A percentile compares a stretch with the other conserved stretches of the same genome.
These are phyloP conservation scores for Phortica okadai DNA, from an alignment of 2,888 invertebrate genomes.

Conservation along the genomic window DNA sequence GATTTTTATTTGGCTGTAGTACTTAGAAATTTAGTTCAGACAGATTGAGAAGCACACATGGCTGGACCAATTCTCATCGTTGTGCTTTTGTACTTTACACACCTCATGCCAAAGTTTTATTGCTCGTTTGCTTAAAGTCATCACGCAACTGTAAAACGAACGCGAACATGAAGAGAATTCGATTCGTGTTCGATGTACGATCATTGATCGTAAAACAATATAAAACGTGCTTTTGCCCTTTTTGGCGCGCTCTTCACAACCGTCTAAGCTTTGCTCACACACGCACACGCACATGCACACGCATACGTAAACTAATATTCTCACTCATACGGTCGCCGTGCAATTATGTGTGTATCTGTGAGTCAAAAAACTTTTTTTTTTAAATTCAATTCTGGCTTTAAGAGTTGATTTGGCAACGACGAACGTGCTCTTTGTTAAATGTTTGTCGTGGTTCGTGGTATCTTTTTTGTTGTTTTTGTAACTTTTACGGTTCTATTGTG, in stretches of 20 bases:
- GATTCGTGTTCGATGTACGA: background rate
- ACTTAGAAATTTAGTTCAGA: too few relatives aligned
- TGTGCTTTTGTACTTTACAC: too few relatives aligned
- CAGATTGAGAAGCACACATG: too few relatives aligned
- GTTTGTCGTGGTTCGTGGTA: background rate
- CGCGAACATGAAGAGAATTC: too few relatives aligned
- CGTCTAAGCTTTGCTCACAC: slow-evolving; percentile 1
- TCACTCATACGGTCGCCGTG: background rate
- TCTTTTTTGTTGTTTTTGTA: background rate
- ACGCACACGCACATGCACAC: background rate
- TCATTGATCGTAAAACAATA: background rate
- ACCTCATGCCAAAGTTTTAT: too few relatives aligned
- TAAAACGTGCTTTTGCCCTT: background rate
- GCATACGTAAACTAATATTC: background rate
- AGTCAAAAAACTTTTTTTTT: background rate
- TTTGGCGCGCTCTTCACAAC: background rate
- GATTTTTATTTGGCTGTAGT: too few relatives aligned
- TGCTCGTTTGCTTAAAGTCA: too few relatives aligned
- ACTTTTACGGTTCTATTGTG: background rate
- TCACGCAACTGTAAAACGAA: too few relatives aligned
- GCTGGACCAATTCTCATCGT: too few relatives aligned
- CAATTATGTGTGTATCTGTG: background rate
- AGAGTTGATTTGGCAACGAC: slow-evolving; percentile 9
- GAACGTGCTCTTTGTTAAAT: background rate
- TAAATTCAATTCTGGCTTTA: background rate